A percentile compares a stretch with the other conserved stretches of the same genome.
Conservation (phyloP, 2,888 invertebrate species). For the Diaphora mendica region DNA sequence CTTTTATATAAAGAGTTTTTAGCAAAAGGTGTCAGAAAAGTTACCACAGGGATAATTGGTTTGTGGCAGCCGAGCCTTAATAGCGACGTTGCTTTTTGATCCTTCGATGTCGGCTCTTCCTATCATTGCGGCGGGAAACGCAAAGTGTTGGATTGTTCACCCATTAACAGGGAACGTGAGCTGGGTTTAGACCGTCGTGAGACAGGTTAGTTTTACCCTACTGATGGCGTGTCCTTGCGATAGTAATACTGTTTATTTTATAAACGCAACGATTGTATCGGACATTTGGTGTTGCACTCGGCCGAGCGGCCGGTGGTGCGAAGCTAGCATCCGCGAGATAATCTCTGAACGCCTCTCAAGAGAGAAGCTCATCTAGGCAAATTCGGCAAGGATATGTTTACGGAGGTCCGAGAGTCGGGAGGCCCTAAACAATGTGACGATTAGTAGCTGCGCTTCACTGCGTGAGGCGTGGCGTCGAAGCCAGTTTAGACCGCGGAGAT, state of each 20-base stretch:
- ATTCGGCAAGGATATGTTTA: constrained; percentile 75
- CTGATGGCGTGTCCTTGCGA: constrained; percentile 84
- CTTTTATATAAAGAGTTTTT: constrained; percentile 85
- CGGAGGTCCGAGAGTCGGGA: constrained; percentile 76
- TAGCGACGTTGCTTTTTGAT: constrained; percentile 90
- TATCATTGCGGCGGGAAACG: constrained; percentile 91
- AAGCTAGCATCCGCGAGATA: constrained; percentile 86
- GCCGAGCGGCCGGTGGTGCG: constrained; percentile 88
- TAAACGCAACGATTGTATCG: constrained; percentile 86
- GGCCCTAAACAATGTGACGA: constrained; percentile 79
- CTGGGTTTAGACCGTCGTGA: constrained; percentile 89
- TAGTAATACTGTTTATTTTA: constrained; percentile 85
- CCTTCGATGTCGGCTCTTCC: constrained; percentile 91
- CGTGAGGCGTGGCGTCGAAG: constrained; percentile 69
- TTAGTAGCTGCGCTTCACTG: constrained; percentile 63
- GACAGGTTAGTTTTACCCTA: constrained; percentile 88
- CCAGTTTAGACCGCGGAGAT: constrained; percentile 67
- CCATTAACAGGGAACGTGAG: constrained; percentile 89
- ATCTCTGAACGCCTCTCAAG: constrained; percentile 76
- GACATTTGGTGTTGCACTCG: constrained; percentile 87
- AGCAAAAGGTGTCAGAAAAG: constrained; percentile 90
- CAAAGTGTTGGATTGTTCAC: constrained; percentile 91
- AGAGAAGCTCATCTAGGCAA: constrained; percentile 86
- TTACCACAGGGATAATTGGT: constrained; percentile 90
- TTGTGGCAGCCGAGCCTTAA: constrained; percentile 88